Evolutionary conservation across 1,140 invertebrate species (phyloP).

Genomic region (Sipha flava): DNA sequence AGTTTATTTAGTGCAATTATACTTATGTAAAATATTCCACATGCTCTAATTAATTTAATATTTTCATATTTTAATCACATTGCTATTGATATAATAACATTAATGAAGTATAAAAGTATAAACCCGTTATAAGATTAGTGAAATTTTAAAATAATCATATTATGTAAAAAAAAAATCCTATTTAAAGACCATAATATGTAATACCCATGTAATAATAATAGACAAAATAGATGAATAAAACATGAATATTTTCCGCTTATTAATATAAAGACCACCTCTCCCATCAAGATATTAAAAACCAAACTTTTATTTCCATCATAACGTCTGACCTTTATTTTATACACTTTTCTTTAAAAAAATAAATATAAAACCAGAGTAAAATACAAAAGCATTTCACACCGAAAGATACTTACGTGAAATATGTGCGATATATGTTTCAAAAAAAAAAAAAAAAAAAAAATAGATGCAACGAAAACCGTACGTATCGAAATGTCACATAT

Average conservation of each 20-base stretch:
- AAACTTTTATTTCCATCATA: neutral
- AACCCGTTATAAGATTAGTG: neutral
- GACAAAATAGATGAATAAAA: neutral
- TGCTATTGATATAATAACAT: no score
- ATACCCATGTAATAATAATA: neutral
- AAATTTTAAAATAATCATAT: neutral
- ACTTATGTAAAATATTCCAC: no score
- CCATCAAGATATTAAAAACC: neutral
- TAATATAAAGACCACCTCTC: neutral
- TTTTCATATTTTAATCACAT: no score
- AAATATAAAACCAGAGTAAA: neutral
- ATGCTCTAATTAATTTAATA: no score
- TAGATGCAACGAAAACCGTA: neutral
- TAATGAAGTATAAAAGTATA: no score
- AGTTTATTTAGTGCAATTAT: no score
- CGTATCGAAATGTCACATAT: constrained; percentile 17
- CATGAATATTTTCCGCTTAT: neutral
- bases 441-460: neutral
- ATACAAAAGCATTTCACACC: neutral
- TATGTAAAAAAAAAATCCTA: neutral
- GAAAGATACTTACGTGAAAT: neutral
- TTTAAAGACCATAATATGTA: neutral
- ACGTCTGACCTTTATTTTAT: neutral
- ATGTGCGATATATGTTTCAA: neutral
- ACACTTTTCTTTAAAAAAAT: neutral